These are phyloP conservation scores for Metellina segmentata DNA, from an alignment of 2,888 invertebrate species.

Conservation along the genomic window DNA sequence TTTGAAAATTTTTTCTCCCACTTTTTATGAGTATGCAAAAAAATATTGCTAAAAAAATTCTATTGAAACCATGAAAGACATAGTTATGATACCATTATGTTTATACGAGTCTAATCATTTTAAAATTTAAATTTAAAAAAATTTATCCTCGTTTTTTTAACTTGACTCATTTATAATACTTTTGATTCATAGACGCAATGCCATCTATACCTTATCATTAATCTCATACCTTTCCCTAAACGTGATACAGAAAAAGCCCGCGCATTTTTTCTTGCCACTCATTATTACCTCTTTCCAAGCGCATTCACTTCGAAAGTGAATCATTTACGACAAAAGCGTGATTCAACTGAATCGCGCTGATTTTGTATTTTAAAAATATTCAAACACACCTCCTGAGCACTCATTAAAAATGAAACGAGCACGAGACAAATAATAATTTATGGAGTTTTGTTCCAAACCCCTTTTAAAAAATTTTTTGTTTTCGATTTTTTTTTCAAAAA, in stretches of 20 bases:
- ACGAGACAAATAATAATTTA: not conserved
- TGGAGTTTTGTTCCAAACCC: constrained; percentile 19
- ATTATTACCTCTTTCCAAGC: not conserved
- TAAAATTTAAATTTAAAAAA: not conserved
- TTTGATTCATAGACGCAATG: not conserved
- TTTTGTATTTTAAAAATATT: not conserved
- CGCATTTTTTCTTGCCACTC: not conserved
- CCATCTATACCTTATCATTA: not conserved
- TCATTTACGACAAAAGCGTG: constrained; percentile 9
- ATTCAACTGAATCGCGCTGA: not conserved
- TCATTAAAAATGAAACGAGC: constrained; percentile 25
- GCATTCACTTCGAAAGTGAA: not conserved
- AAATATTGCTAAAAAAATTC: not conserved
- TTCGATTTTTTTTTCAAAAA: not conserved
- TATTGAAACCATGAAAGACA: not conserved
- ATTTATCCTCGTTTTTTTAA: not conserved
- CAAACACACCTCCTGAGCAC: not conserved
- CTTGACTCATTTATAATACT: not conserved
- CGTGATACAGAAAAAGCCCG: not conserved
- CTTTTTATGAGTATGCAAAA: not conserved
- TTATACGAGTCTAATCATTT: not conserved
- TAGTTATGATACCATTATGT: not conserved
- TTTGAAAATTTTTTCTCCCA: not conserved
- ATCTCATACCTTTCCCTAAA: not conserved
- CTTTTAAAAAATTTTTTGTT: not conserved